A percentile compares a stretch with the other conserved stretches of the same genome.
phyloP scores from a whole-genome alignment of 2,797 vertebrate species.

The Sebastes wilsoni region DNA sequence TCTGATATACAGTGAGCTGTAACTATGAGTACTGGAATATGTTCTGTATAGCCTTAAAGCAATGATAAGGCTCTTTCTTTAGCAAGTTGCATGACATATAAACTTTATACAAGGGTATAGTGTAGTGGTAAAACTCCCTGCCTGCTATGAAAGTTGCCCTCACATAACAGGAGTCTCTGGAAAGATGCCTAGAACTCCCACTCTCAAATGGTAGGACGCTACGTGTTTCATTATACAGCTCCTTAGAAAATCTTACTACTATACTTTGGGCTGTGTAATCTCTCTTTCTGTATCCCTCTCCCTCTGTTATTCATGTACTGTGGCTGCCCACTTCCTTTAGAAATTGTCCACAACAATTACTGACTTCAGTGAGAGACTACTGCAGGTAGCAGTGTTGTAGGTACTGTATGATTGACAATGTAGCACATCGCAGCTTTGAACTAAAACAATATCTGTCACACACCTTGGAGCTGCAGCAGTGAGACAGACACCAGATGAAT shows the following conservation, averaged over 20 bases:
- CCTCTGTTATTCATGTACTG: not conserved
- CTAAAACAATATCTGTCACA: conserved; percentile 58
- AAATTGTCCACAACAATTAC: conserved; percentile 31
- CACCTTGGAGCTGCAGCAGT: conserved; percentile 27
- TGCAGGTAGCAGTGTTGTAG: conserved; percentile 17
- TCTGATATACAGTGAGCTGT: not conserved
- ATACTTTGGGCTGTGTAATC: conserved; percentile 17
- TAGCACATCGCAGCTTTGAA: conserved; percentile 38
- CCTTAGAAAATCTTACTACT: not conserved
- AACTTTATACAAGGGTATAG: not conserved
- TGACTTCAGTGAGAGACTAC: not conserved
- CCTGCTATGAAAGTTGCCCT: conserved; percentile 1
- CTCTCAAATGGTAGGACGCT: not conserved
- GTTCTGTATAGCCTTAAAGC: not conserved
- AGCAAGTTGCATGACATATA: conserved; percentile 1
- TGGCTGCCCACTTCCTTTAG: not conserved
- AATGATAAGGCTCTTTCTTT: not conserved
- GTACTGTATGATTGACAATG: conserved; percentile 48
- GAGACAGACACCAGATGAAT: conserved; percentile 43
- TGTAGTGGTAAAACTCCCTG: conserved; percentile 1
- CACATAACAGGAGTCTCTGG: conserved; percentile 8
- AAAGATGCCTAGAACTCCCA: conserved; percentile 20
- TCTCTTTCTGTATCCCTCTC: not conserved
- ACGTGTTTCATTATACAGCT: conserved; percentile 2
- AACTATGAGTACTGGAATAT: not conserved